Evolutionary conservation across 1,140 invertebrate genomes (phyloP), one percentile per base, ranked within the genome.

Genomic region (Heliconius melpomene): DNA sequence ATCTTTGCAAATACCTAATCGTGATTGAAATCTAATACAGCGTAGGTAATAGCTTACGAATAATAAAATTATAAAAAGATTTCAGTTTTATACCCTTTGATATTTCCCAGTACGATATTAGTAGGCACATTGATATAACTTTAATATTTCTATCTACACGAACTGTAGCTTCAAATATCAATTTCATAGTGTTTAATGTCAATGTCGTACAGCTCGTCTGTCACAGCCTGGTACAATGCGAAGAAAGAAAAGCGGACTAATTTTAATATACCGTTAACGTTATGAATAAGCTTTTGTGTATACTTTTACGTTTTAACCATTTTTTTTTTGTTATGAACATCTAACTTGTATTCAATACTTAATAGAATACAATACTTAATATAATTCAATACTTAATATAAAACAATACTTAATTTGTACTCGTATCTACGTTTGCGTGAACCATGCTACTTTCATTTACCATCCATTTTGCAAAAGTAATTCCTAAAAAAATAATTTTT

Each of bases 201-300:
- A 81, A 81, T 40, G 36, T 38, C 38, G 38, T 73, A 40, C 23
- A 23, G 40, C n/a, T 52, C 36, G 52, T 75, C 54, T 60, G 74
- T 60, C 29, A 60, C 74, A 6, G 54, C 74, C 74, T 75, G 74
- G 52, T 57, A 75, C 74, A 16, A 36, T 73, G 72, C 46, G 0
- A 52, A 20, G 16, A 18, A 52, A 46, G 36, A 16, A 46, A 57
- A 23, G n/a, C 20, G 11, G 3, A 5, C 11, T 66, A 66, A 60
- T 60, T 29, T 26, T 60, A 26, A 60, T 60, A 60, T 60, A 60
- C 9, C 11, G 29, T 32, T 32, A 3, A 40, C 40, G 2, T 40
- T 40, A 57, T n/a, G 2, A 20, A 2, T 0, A 23, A 20, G 2
- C 6, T 23, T n/a, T n/a, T 57, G 3, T n/a, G 2, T 57, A 8